Conservation (phyloP, 1,140 invertebrate genomes). For the Trichonephila clavipes region DNA sequence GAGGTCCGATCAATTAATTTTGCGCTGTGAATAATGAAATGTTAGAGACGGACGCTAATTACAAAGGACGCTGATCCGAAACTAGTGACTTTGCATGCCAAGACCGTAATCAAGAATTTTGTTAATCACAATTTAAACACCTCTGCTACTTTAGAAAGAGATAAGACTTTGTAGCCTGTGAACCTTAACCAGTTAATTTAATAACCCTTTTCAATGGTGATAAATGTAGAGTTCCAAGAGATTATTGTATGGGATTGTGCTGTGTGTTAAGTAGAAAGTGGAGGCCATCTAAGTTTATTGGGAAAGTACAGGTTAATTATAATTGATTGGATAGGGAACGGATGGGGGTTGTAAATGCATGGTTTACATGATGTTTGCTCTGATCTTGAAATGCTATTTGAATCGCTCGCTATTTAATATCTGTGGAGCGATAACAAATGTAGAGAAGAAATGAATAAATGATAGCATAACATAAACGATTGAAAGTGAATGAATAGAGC, state of each 20-base stretch:
- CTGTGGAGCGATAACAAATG: not conserved
- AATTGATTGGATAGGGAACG: not conserved
- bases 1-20: constrained; percentile 59
- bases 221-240: constrained; percentile 8
- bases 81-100: constrained; percentile 13
- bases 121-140: constrained; percentile 64
- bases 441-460: too few relatives aligned
- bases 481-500: too few relatives aligned
- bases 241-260: constrained; percentile 1
- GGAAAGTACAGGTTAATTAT: constrained; percentile 31
- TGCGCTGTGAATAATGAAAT: constrained; percentile 46
- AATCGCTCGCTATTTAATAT: not conserved
- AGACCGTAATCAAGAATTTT: constrained; percentile 54
- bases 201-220: constrained; percentile 45
- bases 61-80: constrained; percentile 22
- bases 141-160: constrained; percentile 16
- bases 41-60: constrained; percentile 21
- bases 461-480: too few relatives aligned
- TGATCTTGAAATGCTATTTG: not conserved
- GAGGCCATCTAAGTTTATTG: constrained; percentile 1
- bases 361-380: not conserved
- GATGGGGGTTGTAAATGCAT: not conserved
- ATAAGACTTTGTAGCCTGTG: constrained; percentile 42
- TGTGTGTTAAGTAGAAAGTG: not conserved
- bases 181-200: constrained; percentile 42